Evolutionary conservation across 2,888 invertebrate genomes (phyloP), one percentile per base, ranked within the genome.

Genomic region (Cryptus armator): DNA sequence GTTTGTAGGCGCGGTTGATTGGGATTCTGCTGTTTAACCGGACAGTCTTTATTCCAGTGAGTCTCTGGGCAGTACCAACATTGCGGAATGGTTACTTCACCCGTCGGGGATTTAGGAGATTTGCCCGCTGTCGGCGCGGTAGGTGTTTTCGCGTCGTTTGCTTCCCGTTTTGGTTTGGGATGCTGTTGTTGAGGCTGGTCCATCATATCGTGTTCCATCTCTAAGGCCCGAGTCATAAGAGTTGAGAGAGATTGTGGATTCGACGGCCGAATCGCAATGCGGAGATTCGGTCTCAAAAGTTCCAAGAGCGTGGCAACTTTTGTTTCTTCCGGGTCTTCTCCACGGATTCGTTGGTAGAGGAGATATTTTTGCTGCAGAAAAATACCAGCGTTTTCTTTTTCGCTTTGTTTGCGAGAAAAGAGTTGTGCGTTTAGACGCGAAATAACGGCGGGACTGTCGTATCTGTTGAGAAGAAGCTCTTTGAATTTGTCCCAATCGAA

Each of bases 371-470:
- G 46, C 19, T 67, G 66, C 5, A 44, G 24, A 10, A 44, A 46
- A 3, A 67, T 10, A 4, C 44, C 19, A 9, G 66, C 12, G 44
- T 67, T 44, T 19, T 67, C 66, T 5, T 19, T 16, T 0, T 67
- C 66, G 1, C 66, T 19, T 19, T 67, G 66, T 3, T 44, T 44
- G 3, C 6, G n/a, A 0, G 44, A 67, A 19, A 19, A 44, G n/a
- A 67, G 66, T 19, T 67, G 46, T 2, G 66, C 44, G 5, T 16
- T 46, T 9, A 67, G 44, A 0, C 66, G 43, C 9, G 66, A 67
- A 16, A 67, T 7, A 9, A 67, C 44, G 9, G 44, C 66, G 3
- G 44, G 44, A 19, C 66, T 67, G 19, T 67, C 66, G 66, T 67
- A 67, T 19, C 19, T 5, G 19, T 1, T 19, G 19, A 46, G 46